Base-by-base conservation (phyloP, 2,113 vertebrate species). In the Lophius piscatorius region DNA sequence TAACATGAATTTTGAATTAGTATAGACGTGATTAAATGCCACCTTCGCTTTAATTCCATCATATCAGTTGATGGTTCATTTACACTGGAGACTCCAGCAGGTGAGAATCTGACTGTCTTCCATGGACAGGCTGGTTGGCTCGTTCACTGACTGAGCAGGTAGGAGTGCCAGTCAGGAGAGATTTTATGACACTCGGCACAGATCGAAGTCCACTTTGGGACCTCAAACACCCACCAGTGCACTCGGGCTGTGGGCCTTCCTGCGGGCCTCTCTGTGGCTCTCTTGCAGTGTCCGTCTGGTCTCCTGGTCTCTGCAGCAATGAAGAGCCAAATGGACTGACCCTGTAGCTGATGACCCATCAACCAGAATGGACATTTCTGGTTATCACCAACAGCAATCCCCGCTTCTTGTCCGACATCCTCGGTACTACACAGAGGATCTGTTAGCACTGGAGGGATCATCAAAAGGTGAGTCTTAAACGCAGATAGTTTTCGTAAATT, bases 391-490 rank as follows among this genome's bases (percentile, higher is more conserved):
- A 23, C 77, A 85, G 56, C 64, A 54, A 29, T 29, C 59, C 13
- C 85, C 74, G 54, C 14, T 67, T 57, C 42, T 45, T 47, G 48
- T 61, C 35, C 55, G 62, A 12, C 65, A 65, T 6, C 31, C 54
- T 40, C 46, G 38, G 13, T 62, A 60, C 21, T 68, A 65, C 62
- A 10, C 52, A 3, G 78, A 70, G 42, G 80, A 82, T 35, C 22
- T 72, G 23, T 51, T 76, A 22, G 12, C 45, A 40, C 65, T 69
- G 54, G 88, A 88, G 28, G 72, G 48, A 65, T 68, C 91, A 16
- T 86, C 84, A 42, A 83, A 76, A 61, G 87, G 91, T 92, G 84
- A 91, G 91, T 92, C n/a, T n/a, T n/a, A n/a, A n/a, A n/a, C n/a
- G n/a, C n/a, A n/a, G n/a, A n/a, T n/a, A n/a, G n/a, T n/a, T n/a